Evolutionary conservation across 2,113 vertebrate genomes (phyloP).

Genomic region (Willisornis vidua): DNA sequence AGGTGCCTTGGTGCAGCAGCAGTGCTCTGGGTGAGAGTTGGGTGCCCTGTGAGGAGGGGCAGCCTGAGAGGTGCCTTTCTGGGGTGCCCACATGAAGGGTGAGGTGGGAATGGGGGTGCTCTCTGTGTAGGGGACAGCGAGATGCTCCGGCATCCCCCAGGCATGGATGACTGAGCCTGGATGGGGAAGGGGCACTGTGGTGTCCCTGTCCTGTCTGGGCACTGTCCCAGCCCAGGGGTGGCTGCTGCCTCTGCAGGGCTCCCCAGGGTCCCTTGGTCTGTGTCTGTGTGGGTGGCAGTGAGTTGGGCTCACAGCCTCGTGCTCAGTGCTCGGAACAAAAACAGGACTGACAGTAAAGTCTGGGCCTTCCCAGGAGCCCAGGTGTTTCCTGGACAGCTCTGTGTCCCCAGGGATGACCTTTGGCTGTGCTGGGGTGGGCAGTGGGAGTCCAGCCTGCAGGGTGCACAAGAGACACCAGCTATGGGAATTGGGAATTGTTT

Average conservation of each 20-base stretch:
- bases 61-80: background rate
- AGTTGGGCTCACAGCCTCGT: background rate
- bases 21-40: too few species aligned
- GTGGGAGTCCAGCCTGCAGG: background rate
- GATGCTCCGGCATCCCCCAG: background rate
- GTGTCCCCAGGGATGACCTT: background rate
- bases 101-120: background rate
- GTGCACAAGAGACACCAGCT: background rate
- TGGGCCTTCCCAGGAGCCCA: background rate
- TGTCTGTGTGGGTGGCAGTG: rapidly evolving
- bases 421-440: background rate
- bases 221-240: background rate
- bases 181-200: rapidly evolving
- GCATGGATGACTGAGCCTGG: background rate
- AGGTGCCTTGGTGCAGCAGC: background rate
- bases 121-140: rapidly evolving
- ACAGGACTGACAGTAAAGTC: background rate
- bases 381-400: background rate
- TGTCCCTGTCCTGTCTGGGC: background rate
- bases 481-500: rapidly evolving
- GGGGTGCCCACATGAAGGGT: background rate
- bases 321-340: background rate
- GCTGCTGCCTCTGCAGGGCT: background rate
- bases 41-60: background rate
- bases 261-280: rapidly evolving